phyloP scores from a whole-genome alignment of 1,140 invertebrate species.

The Atta colombica region DNA sequence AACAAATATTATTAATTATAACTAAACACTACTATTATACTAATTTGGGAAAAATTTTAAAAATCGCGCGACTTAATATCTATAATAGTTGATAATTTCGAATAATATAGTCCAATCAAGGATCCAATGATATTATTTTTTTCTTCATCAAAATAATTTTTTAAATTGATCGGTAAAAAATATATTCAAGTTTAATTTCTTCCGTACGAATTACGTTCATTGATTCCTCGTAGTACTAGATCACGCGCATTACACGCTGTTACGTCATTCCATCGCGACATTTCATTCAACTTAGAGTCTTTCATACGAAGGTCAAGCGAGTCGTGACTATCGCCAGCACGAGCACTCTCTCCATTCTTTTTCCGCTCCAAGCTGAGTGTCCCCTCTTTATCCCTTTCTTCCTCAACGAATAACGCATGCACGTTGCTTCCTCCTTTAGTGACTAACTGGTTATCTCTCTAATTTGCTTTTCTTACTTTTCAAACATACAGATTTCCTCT shows the following conservation, averaged over 20 bases:
- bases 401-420: slow-evolving; percentile 37
- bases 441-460: slow-evolving; percentile 11
- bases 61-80: not conserved
- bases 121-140: not conserved
- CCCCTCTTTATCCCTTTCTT: slow-evolving; percentile 64
- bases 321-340: slow-evolving; percentile 74
- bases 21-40: too few relatives aligned
- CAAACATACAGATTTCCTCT: not conserved
- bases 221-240: slow-evolving; percentile 60
- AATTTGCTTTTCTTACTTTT: slow-evolving; percentile 38
- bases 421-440: slow-evolving; percentile 14
- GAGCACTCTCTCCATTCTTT: slow-evolving; percentile 57
- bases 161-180: not conserved
- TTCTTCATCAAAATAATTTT: not conserved
- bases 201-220: slow-evolving; percentile 34
- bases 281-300: slow-evolving; percentile 84
- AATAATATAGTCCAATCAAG: not conserved
- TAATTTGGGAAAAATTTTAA: not conserved
- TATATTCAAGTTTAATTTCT: slow-evolving; percentile 4
- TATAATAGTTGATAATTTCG: not conserved
- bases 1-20: slow-evolving; percentile 7
- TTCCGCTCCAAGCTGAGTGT: slow-evolving; percentile 59
- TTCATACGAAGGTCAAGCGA: slow-evolving; percentile 85
- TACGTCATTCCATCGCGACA: slow-evolving; percentile 81
- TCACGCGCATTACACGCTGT: slow-evolving; percentile 71